Evolutionary conservation across 92 coral and sea anemone genomes (phyloP).

Genomic region (Palythoa grandiflora): DNA sequence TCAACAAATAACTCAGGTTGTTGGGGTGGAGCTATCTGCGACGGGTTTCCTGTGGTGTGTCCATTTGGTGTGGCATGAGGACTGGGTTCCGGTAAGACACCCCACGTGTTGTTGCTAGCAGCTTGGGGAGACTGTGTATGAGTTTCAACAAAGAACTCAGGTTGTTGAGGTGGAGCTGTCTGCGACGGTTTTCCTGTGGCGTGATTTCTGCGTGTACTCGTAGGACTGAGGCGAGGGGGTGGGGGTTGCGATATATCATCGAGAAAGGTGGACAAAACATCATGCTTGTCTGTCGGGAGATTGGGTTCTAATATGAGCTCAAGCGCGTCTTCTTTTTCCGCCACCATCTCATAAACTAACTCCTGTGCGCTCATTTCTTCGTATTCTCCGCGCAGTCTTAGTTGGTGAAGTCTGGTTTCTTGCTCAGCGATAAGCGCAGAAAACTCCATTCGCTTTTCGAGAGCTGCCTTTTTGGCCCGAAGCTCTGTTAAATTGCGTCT

Average conservation of each 20-base stretch:
- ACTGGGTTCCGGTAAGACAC: too few species aligned
- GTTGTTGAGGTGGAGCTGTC: too few species aligned
- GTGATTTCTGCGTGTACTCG: slow-evolving; percentile 14
- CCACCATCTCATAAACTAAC: slow-evolving; percentile 28
- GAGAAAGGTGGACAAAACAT: slow-evolving; percentile 2
- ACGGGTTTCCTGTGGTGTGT: too few species aligned
- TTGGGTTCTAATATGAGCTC: slow-evolving; percentile 15
- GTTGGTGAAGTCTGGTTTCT: slow-evolving; percentile 24
- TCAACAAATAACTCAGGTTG: slow-evolving; percentile 8
- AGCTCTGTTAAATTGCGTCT: slow-evolving; percentile 28
- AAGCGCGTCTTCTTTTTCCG: slow-evolving; percentile 29
- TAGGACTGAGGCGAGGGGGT: slow-evolving; percentile 27
- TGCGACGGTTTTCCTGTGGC: slow-evolving; percentile 18
- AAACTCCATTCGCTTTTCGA: slow-evolving; percentile 10
- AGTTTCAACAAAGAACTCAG: too few species aligned
- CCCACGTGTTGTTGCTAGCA: too few species aligned
- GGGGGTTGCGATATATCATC: too few species aligned
- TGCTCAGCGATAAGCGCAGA: slow-evolving; percentile 33
- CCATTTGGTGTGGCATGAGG: too few species aligned
- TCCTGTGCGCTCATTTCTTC: slow-evolving; percentile 45
- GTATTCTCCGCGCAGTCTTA: slow-evolving; percentile 22
- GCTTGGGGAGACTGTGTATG: too few species aligned
- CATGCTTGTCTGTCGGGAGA: not conserved
- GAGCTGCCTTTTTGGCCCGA: slow-evolving; percentile 29
- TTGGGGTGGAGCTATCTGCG: slow-evolving; percentile 1